These are phyloP conservation scores for Myrmecobius fasciatus DNA, from an alignment of 2,113 vertebrate species.

Conservation along the genomic window DNA sequence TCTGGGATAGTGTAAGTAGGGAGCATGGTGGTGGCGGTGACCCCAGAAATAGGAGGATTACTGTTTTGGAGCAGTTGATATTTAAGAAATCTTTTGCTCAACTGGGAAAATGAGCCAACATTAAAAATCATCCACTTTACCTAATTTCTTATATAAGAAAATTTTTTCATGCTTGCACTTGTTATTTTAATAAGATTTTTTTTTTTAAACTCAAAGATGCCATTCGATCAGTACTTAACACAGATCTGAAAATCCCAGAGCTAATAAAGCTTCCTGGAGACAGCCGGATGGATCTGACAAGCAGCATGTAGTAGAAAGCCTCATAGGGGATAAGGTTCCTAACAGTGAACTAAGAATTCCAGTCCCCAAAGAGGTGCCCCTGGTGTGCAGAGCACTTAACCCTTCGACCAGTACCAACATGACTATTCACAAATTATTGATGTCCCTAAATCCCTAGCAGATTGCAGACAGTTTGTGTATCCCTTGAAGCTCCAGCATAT, in stretches of 20 bases:
- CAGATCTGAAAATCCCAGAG: slow-evolving; percentile 83
- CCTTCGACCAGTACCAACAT: slow-evolving; percentile 88
- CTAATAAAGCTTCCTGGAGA: slow-evolving; percentile 81
- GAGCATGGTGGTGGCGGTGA: not conserved
- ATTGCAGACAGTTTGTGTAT: slow-evolving; percentile 86
- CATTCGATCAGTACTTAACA: slow-evolving; percentile 76
- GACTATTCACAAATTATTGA: slow-evolving; percentile 93
- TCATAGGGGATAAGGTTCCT: slow-evolving; percentile 84
- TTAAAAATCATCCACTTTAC: slow-evolving; percentile 32
- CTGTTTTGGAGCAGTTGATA: slow-evolving; percentile 2
- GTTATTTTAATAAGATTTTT: slow-evolving; percentile 45
- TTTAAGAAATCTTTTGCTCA: slow-evolving; percentile 44
- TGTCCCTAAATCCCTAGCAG: slow-evolving; percentile 89
- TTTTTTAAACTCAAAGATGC: slow-evolving; percentile 76
- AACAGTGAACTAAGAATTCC: slow-evolving; percentile 83
- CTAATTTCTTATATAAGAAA: slow-evolving; percentile 9
- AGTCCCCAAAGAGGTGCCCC: slow-evolving; percentile 86
- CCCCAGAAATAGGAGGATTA: not conserved
- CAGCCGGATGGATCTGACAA: slow-evolving; percentile 81
- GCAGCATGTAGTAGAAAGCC: slow-evolving; percentile 77
- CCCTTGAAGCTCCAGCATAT: slow-evolving; percentile 88
- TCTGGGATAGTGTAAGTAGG: not conserved
- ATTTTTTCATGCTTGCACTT: not conserved
- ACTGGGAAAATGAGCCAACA: not conserved
- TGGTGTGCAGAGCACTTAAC: slow-evolving; percentile 89